Conservation (phyloP, 2,113 vertebrate genomes). For the Myiagra hebetior region DNA sequence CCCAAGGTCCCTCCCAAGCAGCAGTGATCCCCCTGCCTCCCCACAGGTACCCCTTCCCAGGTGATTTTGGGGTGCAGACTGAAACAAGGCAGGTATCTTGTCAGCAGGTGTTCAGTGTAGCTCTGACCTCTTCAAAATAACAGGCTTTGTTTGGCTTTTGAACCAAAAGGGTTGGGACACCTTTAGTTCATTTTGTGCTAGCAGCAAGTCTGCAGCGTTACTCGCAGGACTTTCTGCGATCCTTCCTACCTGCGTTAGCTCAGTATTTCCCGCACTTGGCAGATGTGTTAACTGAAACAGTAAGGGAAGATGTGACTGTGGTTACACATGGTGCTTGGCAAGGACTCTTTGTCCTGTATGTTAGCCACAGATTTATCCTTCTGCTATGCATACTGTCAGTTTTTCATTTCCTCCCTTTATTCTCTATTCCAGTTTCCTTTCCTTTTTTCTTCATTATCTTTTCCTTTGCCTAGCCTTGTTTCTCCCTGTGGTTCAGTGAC, state of each 20-base stretch:
- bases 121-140: not conserved
- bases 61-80: not conserved
- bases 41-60: not conserved
- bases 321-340: conserved; percentile 46
- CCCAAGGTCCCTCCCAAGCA: not conserved
- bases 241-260: not conserved
- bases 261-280: not conserved
- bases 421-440: not conserved
- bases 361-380: conserved; percentile 42
- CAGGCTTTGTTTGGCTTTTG: not conserved
- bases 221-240: not conserved
- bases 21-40: not conserved
- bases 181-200: not conserved
- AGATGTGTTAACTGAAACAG: not conserved
- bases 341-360: conserved; percentile 27
- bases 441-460: not conserved
- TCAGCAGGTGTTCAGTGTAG: not conserved
- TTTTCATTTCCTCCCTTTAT: conserved; percentile 51
- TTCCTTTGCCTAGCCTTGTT: not conserved
- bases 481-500: not conserved
- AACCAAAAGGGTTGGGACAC: not conserved
- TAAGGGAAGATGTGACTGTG: conserved; percentile 32
- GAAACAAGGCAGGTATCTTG: not conserved
- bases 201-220: not conserved
- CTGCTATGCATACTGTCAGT: not conserved